A percentile compares a stretch with the other conserved stretches of the same genome.
Evolutionary conservation across 1,140 invertebrate genomes (phyloP).

Genomic region (Zeugodacus cucurbitae): DNA sequence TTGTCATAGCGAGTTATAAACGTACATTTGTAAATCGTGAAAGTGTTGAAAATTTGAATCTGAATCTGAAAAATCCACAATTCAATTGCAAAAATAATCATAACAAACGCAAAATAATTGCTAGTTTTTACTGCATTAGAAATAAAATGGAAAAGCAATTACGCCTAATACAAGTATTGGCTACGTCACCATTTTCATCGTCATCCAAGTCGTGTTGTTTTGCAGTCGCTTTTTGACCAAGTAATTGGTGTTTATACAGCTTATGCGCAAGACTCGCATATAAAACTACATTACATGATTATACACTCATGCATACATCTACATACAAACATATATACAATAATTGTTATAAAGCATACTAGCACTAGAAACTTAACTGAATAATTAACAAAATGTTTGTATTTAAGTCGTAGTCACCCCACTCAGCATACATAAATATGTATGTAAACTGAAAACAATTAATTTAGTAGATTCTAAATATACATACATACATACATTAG

Average conservation of each 20-base stretch:
- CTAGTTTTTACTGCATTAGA: background rate
- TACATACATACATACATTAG: background rate
- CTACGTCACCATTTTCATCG: background rate
- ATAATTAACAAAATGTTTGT: background rate
- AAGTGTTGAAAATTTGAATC: background rate
- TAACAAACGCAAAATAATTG: background rate
- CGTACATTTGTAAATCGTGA: background rate
- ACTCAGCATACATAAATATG: background rate
- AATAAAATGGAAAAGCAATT: background rate
- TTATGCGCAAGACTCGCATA: constrained; percentile 16
- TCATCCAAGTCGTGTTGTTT: background rate
- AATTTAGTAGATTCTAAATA: background rate
- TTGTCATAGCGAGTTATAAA: background rate
- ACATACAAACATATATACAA: background rate
- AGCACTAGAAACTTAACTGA: background rate
- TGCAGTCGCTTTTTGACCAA: background rate
- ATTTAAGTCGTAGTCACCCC: background rate
- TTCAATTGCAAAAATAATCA: background rate
- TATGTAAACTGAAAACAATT: background rate
- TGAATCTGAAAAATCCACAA: background rate
- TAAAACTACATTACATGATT: background rate
- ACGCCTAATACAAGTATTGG: background rate
- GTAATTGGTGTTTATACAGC: background rate
- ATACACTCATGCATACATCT: background rate
- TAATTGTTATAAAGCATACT: background rate